These are phyloP conservation scores for Chaetophractus vellerosus DNA, from an alignment of 2,797 vertebrate genomes.

Conservation along the genomic window DNA sequence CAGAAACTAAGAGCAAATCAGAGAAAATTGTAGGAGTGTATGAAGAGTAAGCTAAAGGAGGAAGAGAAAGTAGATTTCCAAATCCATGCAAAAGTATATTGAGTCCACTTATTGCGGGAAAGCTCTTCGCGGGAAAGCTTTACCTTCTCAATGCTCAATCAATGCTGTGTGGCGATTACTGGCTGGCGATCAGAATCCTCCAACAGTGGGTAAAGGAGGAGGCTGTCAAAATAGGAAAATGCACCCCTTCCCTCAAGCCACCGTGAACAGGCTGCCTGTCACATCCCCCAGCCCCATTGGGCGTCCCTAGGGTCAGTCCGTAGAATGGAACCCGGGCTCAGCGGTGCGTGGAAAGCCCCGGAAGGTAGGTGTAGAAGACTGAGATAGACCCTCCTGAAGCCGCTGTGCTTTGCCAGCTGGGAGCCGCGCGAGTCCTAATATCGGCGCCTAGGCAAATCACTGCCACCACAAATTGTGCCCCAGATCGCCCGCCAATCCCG, in stretches of 20 bases:
- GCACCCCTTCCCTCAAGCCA: not conserved
- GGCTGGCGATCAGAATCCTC: not conserved
- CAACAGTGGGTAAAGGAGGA: not conserved
- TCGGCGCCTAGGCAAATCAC: constrained; percentile 18
- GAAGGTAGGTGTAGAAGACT: not conserved
- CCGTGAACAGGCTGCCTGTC: not conserved
- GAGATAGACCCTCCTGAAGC: constrained; percentile 29
- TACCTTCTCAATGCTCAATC: constrained; percentile 45
- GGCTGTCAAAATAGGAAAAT: not conserved
- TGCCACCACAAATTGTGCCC: not conserved
- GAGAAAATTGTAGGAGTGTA: not conserved
- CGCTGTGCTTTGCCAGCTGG: rapidly evolving
- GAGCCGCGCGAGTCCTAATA: not conserved
- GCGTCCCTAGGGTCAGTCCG: too few species aligned
- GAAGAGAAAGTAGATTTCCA: not conserved
- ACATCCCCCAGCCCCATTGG: not conserved
- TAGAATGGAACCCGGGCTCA: not conserved
- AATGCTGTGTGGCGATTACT: not conserved
- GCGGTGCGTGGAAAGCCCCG: not conserved
- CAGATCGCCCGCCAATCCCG: not conserved
- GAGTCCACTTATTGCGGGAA: not conserved
- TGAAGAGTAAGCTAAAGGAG: constrained; percentile 24
- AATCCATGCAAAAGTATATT: constrained; percentile 6
- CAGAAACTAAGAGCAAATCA: constrained; percentile 9
- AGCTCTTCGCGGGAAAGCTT: constrained; percentile 3